Evolutionary conservation across 2,113 vertebrate species (phyloP), one percentile per base, ranked within the genome.

Genomic region (Numenius arquata): DNA sequence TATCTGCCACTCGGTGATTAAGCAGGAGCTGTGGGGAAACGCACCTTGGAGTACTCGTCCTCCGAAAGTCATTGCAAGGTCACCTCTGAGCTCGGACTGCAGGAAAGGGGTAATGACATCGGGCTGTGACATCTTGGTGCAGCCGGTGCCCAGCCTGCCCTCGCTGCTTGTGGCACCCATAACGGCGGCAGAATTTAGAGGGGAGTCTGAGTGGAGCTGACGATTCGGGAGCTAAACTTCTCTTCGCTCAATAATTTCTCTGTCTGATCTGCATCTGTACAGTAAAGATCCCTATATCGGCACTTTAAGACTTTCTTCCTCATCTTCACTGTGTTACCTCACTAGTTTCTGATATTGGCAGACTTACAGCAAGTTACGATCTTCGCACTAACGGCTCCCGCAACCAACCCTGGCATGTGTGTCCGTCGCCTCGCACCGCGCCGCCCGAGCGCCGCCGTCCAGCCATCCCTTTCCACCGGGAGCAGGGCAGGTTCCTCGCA

Each of bases 271-370:
- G 17, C 32, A 66, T 38, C 66, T 72, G 53, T 81, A 68, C 73
- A 53, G 86, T 27, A 41, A 63, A 48, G 38, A 73, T 85, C 81
- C 85, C 56, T 36, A 0, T 82, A 38, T 48, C 1, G 18, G 96
- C 96, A 97, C 96, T 96, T 96, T 93, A 96, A 80, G 95, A 91
- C 63, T 14, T 74, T 71, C 30, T 20, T 36, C 52, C 45, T 67
- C 17, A 25, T 63, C 62, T 41, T 73, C 89, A 27, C 66, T 62
- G 84, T 45, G 76, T 81, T 70, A 79, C 84, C 89, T 95, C 84
- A 55, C 48, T 21, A 1, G 7, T 68, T 85, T 36, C 90, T 5
- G 11, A 23, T 70, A 13, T 15, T n/a, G 30, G 45, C 90, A 76
- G 84, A 50, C 85, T 66, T 73, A 15, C 0, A 41, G 43, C 38